Base-by-base conservation (phyloP, 2,888 invertebrate genomes). In the Phortica magna region DNA sequence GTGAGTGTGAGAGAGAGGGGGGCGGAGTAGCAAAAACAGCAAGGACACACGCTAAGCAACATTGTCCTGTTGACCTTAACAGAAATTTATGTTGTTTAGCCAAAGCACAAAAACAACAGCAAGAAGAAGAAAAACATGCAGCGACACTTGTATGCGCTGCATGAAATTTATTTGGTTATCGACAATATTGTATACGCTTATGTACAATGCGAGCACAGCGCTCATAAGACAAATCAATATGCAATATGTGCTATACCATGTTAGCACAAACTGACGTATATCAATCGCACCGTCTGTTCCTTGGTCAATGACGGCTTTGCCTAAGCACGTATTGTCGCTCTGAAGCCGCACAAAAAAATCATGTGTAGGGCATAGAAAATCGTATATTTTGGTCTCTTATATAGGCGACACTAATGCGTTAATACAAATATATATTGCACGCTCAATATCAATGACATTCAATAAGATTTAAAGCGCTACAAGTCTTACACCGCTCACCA, bases 61-160 rank as follows among this genome's bases (percentile, higher is more conserved):
- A 71, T 78, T 79, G 79, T 82, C 78, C 81, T 83, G 83, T 84
- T 83, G 84, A 86, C 83, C 82, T 84, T 84, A 86, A 86, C 85
- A 84, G 80, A 83, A 81, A 86, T 84, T 86, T 84, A 84, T 84
- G 83, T 84, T 86, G 85, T 84, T 86, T 86, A 83, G 74, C 76
- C 12, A 31, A 70, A 48, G 14, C 55, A 64, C 57, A 73, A 0
- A 73, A 55, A 65, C 9, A 70, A 68, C 22, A 19, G 5, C 31
- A 31, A 17, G 3, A 31, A 17, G 3, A 31, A 64, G 57, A 73
- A 0, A 73, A 55, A 65, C 9, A 70, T n/a, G 53, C 42, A 67
- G 22, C 14, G 7, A 73, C 14, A 41, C n/a, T 53, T 57, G 41
- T 19, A 61, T 64, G 64, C 22, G 53, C 43, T 12, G 2, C 14